Evolutionary conservation across 2,888 invertebrate genomes (phyloP).

Genomic region (Cancer borealis): DNA sequence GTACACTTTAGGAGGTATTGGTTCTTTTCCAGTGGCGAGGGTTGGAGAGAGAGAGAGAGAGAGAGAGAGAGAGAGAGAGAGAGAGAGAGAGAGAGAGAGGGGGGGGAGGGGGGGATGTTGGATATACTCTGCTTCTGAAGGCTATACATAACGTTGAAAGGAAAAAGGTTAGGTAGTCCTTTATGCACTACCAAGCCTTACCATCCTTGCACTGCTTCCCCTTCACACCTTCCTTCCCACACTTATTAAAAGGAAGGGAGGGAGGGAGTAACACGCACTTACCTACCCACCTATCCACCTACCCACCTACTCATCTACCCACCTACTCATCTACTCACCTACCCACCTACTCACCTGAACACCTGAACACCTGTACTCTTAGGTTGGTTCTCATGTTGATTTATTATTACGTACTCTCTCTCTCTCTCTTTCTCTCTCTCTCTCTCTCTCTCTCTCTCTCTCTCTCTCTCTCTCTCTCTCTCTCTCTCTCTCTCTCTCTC

Average conservation of each 20-base stretch:
- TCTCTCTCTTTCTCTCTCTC: neutral
- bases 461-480: constrained; percentile 35
- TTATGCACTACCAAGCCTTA: neutral
- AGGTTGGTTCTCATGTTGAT: too few relatives aligned
- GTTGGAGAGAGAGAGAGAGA: constrained; percentile 15
- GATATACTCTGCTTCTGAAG: neutral
- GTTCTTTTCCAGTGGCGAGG: neutral
- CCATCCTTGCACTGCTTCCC: neutral
- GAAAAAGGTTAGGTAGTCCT: neutral
- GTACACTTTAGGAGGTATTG: neutral
- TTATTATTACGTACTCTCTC: neutral
- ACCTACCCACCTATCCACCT: too few relatives aligned
- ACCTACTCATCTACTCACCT: too few relatives aligned
- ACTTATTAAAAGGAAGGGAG: neutral
- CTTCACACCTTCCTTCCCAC: neutral
- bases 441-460: neutral
- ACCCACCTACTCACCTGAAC: too few relatives aligned
- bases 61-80: constrained; percentile 22
- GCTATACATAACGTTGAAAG: constrained; percentile 8
- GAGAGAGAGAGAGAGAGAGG: neutral
- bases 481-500: constrained; percentile 42
- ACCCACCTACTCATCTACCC: too few relatives aligned
- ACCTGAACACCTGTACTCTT: neutral
- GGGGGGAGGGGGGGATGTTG: too few relatives aligned
- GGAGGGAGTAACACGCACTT: neutral